phyloP scores from a whole-genome alignment of 2,888 invertebrate species.

The Psococerastis gibbosa region DNA sequence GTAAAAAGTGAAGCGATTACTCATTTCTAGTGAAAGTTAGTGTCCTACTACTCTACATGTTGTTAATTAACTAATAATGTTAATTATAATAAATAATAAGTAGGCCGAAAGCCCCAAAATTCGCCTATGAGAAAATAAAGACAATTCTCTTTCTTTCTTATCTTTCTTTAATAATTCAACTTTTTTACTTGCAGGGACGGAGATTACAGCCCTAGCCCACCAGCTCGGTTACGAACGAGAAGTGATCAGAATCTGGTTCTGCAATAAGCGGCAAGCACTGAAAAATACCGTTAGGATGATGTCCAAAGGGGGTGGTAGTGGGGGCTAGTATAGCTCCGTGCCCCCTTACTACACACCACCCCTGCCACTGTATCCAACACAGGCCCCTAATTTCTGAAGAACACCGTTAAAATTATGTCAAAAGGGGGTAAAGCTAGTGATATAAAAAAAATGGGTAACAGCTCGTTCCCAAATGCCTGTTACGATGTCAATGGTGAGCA shows the following conservation, averaged over 20 bases:
- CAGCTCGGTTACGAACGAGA: slow-evolving; percentile 93
- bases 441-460: slow-evolving; percentile 14
- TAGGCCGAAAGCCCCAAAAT: too few species aligned
- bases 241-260: slow-evolving; percentile 98
- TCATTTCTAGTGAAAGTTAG: too few species aligned
- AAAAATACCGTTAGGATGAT: slow-evolving; percentile 96
- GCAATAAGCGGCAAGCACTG: slow-evolving; percentile 92
- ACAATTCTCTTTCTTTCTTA: too few species aligned
- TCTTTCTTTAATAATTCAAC: too few species aligned
- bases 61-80: too few species aligned
- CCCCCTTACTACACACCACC: neutral
- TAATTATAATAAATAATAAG: too few species aligned
- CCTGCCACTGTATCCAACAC: slow-evolving; percentile 3
- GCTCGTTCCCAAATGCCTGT: too few species aligned
- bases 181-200: slow-evolving; percentile 54
- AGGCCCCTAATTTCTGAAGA: neutral
- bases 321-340: neutral
- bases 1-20: too few species aligned
- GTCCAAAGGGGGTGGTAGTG: slow-evolving; percentile 43
- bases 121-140: too few species aligned
- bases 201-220: slow-evolving; percentile 89
- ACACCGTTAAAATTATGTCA: neutral
- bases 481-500: too few species aligned
- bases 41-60: too few species aligned
- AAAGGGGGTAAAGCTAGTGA: slow-evolving; percentile 5